A percentile compares a stretch with the other conserved stretches of the same genome.
Conservation (phyloP, 2,888 invertebrate species). For the Nymphalis polychloros region DNA sequence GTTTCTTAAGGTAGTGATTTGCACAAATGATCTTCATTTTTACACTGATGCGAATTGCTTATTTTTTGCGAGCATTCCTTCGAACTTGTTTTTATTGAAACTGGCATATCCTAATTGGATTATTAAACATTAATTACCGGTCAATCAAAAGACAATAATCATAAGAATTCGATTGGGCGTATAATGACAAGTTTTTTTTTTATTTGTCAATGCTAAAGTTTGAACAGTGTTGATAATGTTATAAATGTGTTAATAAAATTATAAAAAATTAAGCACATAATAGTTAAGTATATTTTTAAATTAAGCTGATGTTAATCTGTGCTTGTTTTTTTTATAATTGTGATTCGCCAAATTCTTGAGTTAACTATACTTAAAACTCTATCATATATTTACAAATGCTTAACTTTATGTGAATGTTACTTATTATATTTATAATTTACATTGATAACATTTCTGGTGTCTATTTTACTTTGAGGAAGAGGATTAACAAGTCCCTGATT, state of each 20-base stretch:
- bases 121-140: constrained; percentile 62
- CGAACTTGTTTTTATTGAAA: constrained; percentile 26
- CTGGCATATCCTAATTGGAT: constrained; percentile 62
- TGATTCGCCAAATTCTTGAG: no score
- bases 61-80: constrained; percentile 61
- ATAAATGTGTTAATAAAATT: neutral
- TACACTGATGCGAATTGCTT: constrained; percentile 44
- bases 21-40: constrained; percentile 12
- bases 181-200: constrained; percentile 6
- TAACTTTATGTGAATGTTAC: no score
- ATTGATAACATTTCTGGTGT: no score
- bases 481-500: no score
- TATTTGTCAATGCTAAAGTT: neutral
- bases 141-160: constrained; percentile 20
- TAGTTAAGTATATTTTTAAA: no score
- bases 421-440: no score
- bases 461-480: no score
- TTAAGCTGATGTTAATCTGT: no score
- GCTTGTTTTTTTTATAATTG: no score
- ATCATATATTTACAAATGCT: no score
- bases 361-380: no score
- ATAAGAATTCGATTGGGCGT: constrained; percentile 1
- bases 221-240: neutral
- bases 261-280: neutral
- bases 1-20: constrained; percentile 14